Conservation (phyloP, 2,113 vertebrate genomes). For the Megaceryle maxima region DNA sequence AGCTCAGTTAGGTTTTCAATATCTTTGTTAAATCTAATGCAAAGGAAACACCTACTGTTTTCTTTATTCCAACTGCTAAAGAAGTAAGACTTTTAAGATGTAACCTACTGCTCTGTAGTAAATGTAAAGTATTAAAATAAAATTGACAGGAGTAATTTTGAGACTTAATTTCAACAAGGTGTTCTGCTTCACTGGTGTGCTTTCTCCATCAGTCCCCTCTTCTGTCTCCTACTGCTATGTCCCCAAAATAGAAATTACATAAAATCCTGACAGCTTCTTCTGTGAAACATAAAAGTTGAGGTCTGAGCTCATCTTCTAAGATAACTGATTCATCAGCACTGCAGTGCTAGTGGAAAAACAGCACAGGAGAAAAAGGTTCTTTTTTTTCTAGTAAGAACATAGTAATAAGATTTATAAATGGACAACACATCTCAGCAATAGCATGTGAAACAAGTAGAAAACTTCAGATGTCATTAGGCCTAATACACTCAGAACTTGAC, state of each 20-base stretch:
- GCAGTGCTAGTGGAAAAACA: neutral
- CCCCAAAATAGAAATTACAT: neutral
- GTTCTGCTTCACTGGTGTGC: neutral
- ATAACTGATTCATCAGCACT: neutral
- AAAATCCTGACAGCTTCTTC: neutral
- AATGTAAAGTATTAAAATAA: neutral
- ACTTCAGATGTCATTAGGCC: neutral
- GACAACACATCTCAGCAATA: neutral
- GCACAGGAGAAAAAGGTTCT: neutral
- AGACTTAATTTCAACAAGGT: neutral
- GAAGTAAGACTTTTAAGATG: neutral
- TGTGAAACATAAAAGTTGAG: neutral
- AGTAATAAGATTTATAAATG: neutral
- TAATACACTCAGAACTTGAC: neutral
- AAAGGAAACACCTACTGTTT: neutral
- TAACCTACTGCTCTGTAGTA: neutral
- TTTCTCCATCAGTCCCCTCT: neutral
- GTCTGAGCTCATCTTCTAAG: slow-evolving; percentile 9
- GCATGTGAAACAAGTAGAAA: neutral
- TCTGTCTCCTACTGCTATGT: neutral
- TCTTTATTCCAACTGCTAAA: neutral
- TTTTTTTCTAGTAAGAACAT: neutral
- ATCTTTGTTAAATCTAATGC: neutral
- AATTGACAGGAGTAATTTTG: neutral
- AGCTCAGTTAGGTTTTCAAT: neutral